These are phyloP conservation scores for Trisateles emortualis DNA, from an alignment of 2,888 invertebrate genomes.

Conservation along the genomic window DNA sequence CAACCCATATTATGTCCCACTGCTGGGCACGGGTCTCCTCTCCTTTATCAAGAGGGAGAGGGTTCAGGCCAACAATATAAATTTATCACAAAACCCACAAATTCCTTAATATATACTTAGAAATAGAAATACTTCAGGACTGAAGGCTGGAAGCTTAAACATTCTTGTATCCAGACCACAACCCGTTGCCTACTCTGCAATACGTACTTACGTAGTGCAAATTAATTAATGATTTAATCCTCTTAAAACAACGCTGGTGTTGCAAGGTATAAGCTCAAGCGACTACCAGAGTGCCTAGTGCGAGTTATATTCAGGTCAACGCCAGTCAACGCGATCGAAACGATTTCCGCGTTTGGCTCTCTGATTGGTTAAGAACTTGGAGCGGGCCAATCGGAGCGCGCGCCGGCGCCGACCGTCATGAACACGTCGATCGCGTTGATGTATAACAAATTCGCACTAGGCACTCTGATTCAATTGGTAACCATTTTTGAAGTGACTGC, in stretches of 20 bases:
- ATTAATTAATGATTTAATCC: slow-evolving; percentile 60
- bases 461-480: too few species aligned
- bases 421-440: too few species aligned
- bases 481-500: too few species aligned
- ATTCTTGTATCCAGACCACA: slow-evolving; percentile 19
- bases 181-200: slow-evolving; percentile 13
- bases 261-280: slow-evolving; percentile 17
- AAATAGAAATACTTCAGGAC: neutral
- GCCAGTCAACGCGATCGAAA: too few species aligned
- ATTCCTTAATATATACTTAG: slow-evolving; percentile 2
- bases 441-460: too few species aligned
- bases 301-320: too few species aligned
- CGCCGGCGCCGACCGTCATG: too few species aligned
- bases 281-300: slow-evolving; percentile 4
- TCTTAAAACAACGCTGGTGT: slow-evolving; percentile 44
- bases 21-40: neutral
- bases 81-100: neutral
- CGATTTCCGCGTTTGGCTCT: too few species aligned
- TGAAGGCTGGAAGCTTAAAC: slow-evolving; percentile 9
- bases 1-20: too few species aligned
- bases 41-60: too few species aligned
- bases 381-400: too few species aligned
- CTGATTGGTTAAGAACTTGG: too few species aligned
- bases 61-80: neutral
- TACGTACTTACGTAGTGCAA: slow-evolving; percentile 33